phyloP scores from a whole-genome alignment of 92 coral and sea anemone genomes.

The Montipora capitata region DNA sequence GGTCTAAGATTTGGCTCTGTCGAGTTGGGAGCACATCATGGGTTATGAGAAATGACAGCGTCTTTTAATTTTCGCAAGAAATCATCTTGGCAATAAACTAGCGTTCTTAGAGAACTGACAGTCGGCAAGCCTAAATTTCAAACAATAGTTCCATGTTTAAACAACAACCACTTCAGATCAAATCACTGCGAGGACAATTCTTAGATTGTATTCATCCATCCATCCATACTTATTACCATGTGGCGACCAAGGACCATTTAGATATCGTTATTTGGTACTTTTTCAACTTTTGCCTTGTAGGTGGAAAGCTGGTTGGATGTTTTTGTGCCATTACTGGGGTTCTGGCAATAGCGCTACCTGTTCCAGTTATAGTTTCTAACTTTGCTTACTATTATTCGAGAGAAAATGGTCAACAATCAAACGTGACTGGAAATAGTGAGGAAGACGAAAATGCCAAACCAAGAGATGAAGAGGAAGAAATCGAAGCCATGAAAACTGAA shows the following conservation, averaged over 20 bases:
- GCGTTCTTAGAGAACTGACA: too few species aligned
- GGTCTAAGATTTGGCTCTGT: too few species aligned
- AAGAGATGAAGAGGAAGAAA: background rate
- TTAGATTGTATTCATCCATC: too few species aligned
- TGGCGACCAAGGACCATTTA: too few species aligned
- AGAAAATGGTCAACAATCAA: conserved; percentile 80
- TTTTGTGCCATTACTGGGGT: conserved; percentile 95
- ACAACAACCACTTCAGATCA: too few species aligned
- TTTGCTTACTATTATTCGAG: conserved; percentile 92
- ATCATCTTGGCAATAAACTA: too few species aligned
- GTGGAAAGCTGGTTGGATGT: conserved; percentile 92
- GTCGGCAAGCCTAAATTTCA: too few species aligned
- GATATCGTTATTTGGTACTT: background rate
- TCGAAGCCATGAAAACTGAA: background rate
- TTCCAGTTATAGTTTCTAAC: conserved; percentile 93
- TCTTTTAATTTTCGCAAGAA: too few species aligned
- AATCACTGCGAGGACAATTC: background rate
- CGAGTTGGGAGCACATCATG: too few species aligned
- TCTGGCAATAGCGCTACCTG: conserved; percentile 90
- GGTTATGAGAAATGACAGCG: too few species aligned
- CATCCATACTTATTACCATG: too few species aligned
- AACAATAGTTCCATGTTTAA: too few species aligned
- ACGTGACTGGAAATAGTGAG: conserved; percentile 55
- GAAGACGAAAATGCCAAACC: conserved; percentile 29
- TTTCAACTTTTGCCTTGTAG: conserved; percentile 37